Evolutionary conservation across 2,888 invertebrate genomes (phyloP).

Genomic region (Epinotia demarniana): DNA sequence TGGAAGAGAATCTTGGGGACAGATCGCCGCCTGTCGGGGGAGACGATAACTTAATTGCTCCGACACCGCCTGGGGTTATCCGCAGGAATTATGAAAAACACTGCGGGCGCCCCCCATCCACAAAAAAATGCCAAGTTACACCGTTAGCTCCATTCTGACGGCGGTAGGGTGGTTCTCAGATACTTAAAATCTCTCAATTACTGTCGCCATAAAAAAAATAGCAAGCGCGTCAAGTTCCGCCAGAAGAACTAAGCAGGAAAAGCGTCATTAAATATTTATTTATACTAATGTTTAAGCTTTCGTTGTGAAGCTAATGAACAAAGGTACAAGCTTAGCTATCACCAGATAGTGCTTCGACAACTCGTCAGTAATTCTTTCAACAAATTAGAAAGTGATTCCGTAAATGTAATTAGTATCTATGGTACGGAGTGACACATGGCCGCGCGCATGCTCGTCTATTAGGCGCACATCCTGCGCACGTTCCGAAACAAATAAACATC

Average conservation of each 20-base stretch:
- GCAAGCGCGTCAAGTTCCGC: not conserved
- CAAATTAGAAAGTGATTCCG: conserved; percentile 56
- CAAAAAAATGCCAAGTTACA: conserved; percentile 44
- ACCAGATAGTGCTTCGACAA: conserved; percentile 46
- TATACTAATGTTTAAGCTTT: not conserved
- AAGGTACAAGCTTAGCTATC: not conserved
- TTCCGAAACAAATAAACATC: conserved; percentile 73
- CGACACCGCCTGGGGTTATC: conserved; percentile 64
- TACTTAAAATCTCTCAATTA: conserved; percentile 14
- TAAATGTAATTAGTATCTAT: conserved; percentile 42
- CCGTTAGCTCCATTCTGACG: conserved; percentile 30
- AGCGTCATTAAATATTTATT: not conserved
- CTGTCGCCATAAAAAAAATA: not conserved
- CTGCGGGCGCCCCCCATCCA: conserved; percentile 46
- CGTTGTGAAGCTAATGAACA: not conserved
- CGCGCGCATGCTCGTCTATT: conserved; percentile 67
- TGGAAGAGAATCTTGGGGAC: conserved; percentile 71
- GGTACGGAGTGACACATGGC: conserved; percentile 70
- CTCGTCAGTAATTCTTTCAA: conserved; percentile 55
- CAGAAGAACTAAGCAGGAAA: not conserved
- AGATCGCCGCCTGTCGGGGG: conserved; percentile 66
- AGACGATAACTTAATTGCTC: conserved; percentile 77
- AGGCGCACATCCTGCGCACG: conserved; percentile 75
- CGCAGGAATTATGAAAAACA: conserved; percentile 62
- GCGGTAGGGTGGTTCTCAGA: conserved; percentile 13